Base-by-base conservation (phyloP, 2,888 invertebrate species). In the Macrosiphum euphorbiae region DNA sequence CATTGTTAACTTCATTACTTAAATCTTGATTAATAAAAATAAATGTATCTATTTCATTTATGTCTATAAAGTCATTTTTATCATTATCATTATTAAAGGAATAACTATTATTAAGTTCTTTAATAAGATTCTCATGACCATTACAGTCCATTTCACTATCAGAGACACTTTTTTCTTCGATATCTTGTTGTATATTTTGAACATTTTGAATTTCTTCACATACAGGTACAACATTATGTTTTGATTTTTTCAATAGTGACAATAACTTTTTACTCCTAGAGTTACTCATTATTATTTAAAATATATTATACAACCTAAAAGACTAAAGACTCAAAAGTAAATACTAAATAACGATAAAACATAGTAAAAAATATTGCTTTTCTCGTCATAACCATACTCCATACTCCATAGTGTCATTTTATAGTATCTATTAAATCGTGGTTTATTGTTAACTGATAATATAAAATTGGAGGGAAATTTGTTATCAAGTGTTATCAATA, bases 231-330 rank as follows among this genome's bases (percentile, higher is more conserved):
- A 35, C 35, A 78, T 78, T 78, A 78, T 78, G 16, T 78, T 78
- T 16, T n/a, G 24, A 41, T 13, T 16, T n/a, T 84, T 84, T 16
- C 44, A 85, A 85, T 44, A 44, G 41, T 41, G 41, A 41, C 41
- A 41, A 41, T 41, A 41, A 41, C 41, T 41, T 41, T 41, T 41
- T 41, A 85, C 84, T 44, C 24, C 24, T 85, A 85, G 41, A 85
- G 84, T 85, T 85, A 85, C 8, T 85, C 84, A 85, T 41, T 85
- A 78, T 78, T 78, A 58, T 58, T 58, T 85, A 85, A 85, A 85
- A 85, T 85, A 85, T 44, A 85, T 85, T 7, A n/a, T n/a, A 85
- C 24, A 84, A 24, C 84, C 41, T 44, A 44, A 85, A 85, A 85
- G 20, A 85, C 20, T 50, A 50, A 50, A 50, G 50, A 50, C 20